Base-by-base conservation (phyloP, 2,113 vertebrate species). In the Eonycteris spelaea region DNA sequence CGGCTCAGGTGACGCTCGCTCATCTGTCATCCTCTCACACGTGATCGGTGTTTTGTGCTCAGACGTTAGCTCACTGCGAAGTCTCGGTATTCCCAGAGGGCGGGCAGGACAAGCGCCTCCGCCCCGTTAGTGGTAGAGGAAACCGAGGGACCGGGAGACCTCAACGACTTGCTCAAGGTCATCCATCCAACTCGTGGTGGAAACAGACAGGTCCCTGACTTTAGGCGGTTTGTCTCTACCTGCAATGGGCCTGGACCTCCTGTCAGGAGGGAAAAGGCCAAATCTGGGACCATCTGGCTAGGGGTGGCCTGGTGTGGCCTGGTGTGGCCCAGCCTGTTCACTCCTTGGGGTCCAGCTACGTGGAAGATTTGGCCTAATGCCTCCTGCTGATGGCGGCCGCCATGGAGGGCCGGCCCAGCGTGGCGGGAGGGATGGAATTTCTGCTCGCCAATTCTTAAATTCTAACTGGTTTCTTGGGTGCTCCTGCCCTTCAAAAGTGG, bases 271-370 rank as follows among this genome's bases (percentile, higher is more conserved):
- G 33, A 57, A 85, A 59, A 91, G 80, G 74, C 51, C 63, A 24
- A 65, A 55, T 43, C 61, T 74, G 68, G 65, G 28, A 55, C 80
- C 68, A 51, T 75, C 82, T 80, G 77, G 82, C 77, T 19, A 16
- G 38, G 75, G 65, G 78, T 21, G 30, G 45, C 19, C 70, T 85
- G 45, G 7, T 21, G 51, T 21, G 78, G 63, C n/a, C 86, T 85
- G 45, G 5, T n/a, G 43, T 16, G 78, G 63, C n/a, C 86, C 45
- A 51, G 78, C 85, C 78, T 75, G 9, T 80, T 86, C 83, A 83
- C 71, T 92, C 91, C 55, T 88, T 43, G 45, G 75, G 65, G 67
- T 59, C 75, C 57, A 87, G 87, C 61, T 80, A 79, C 33, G 26
- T 84, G 63, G 74, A 79, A 90, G 74, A 57, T 28, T 6, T 7